phyloP scores from a whole-genome alignment of 2,797 vertebrate genomes.

The Parotocinclus haroldoi region DNA sequence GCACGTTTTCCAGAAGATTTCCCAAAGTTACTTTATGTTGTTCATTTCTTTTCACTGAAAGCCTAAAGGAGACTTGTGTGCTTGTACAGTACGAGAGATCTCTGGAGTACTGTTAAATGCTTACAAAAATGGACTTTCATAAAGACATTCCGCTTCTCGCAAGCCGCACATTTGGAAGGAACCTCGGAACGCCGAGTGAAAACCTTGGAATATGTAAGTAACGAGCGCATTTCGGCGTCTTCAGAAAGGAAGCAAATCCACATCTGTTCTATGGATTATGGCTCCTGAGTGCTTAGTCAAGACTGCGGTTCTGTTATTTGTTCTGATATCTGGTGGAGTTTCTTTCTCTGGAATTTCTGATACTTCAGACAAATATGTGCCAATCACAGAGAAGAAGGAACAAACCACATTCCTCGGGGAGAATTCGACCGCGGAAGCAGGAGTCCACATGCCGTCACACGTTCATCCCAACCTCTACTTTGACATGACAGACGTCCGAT shows the following conservation, averaged over 20 bases:
- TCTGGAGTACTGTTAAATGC: not conserved
- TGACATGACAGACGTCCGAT: conserved; percentile 63
- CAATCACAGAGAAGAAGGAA: conserved; percentile 63
- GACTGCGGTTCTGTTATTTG: conserved; percentile 66
- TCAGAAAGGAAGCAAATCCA: conserved; percentile 13
- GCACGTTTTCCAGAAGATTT: conserved; percentile 11
- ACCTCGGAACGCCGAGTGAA: not conserved
- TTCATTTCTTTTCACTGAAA: no score
- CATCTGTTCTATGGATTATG: conserved; percentile 75
- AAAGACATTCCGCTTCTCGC: not conserved
- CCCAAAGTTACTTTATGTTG: not conserved
- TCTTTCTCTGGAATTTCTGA: conserved; percentile 72
- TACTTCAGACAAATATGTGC: conserved; percentile 72
- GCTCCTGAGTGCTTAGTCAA: conserved; percentile 72
- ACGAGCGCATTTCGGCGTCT: not conserved
- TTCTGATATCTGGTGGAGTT: conserved; percentile 60
- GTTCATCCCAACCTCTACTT: conserved; percentile 79
- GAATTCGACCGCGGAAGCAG: conserved; percentile 25
- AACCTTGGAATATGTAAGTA: conserved; percentile 8
- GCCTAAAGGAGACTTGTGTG: not conserved
- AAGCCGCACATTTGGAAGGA: not conserved
- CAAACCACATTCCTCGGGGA: conserved; percentile 48
- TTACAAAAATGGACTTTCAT: not conserved
- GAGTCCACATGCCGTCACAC: conserved; percentile 50
- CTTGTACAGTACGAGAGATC: not conserved